A percentile compares a stretch with the other conserved stretches of the same genome.
phyloP scores from a whole-genome alignment of 2,888 invertebrate genomes.

The Parthenolecanium corni region DNA sequence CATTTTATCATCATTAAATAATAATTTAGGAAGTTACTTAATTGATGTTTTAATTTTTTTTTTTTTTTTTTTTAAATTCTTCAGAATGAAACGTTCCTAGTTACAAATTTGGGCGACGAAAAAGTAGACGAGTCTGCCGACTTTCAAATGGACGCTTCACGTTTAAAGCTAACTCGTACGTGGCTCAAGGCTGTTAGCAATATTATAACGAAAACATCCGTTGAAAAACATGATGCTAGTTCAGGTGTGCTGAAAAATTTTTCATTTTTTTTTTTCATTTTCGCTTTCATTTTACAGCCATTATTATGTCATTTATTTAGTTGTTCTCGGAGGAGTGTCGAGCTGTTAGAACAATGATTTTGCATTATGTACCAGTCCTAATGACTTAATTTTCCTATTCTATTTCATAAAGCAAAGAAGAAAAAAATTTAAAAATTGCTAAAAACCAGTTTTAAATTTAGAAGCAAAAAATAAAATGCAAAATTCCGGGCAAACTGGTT shows the following conservation, averaged over 20 bases:
- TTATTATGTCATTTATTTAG: not conserved
- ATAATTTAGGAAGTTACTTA: too few relatives aligned
- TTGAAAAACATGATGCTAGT: constrained; percentile 10
- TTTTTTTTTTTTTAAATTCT: too few relatives aligned
- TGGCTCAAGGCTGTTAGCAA: constrained; percentile 33
- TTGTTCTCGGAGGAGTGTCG: not conserved
- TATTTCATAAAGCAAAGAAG: too few relatives aligned
- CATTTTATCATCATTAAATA: too few relatives aligned
- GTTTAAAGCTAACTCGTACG: constrained; percentile 31
- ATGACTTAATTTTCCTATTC: not conserved
- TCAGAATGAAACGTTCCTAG: constrained; percentile 2
- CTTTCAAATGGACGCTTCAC: not conserved
- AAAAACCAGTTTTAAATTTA: too few relatives aligned
- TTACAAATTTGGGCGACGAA: not conserved
- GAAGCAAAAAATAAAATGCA: too few relatives aligned
- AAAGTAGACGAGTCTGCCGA: not conserved
- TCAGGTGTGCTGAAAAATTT: not conserved
- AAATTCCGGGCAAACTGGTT: too few relatives aligned
- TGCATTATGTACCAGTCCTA: not conserved
- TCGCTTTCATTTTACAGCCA: not conserved
- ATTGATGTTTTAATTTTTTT: too few relatives aligned
- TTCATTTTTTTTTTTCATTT: not conserved
- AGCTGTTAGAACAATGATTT: not conserved
- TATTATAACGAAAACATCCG: constrained; percentile 6
- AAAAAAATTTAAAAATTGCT: too few relatives aligned